phyloP scores from a whole-genome alignment of 2,888 invertebrate genomes.

The Colletes collaris region DNA sequence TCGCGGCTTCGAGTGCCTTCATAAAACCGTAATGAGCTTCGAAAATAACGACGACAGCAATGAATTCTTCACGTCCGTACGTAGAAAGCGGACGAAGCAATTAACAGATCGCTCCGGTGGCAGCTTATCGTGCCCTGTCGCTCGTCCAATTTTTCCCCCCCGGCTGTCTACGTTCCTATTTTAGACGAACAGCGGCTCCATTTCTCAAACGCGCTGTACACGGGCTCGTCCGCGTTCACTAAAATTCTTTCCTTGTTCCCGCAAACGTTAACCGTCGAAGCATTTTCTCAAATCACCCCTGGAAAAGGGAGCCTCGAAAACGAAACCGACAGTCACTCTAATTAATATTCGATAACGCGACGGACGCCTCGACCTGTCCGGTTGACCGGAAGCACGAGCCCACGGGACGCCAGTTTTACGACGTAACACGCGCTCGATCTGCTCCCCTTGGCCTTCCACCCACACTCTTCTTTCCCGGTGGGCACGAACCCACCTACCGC shows the following conservation, averaged over 20 bases:
- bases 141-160: slow-evolving; percentile 29
- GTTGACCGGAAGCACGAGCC: slow-evolving; percentile 51
- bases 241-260: slow-evolving; percentile 49
- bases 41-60: slow-evolving; percentile 28
- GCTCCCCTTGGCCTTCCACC: slow-evolving; percentile 11
- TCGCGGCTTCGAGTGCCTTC: neutral
- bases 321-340: neutral
- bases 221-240: slow-evolving; percentile 30
- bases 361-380: slow-evolving; percentile 18
- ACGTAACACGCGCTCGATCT: slow-evolving; percentile 47
- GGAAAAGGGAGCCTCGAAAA: neutral
- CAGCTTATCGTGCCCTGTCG: slow-evolving; percentile 36
- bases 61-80: neutral
- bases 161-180: slow-evolving; percentile 29
- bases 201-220: slow-evolving; percentile 37
- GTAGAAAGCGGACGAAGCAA: slow-evolving; percentile 23
- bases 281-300: slow-evolving; percentile 31
- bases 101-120: slow-evolving; percentile 38
- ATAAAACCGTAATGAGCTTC: slow-evolving; percentile 5
- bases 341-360: too few species aligned
- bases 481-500: slow-evolving; percentile 58
- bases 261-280: slow-evolving; percentile 35
- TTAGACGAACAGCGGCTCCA: slow-evolving; percentile 28
- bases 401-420: slow-evolving; percentile 51
- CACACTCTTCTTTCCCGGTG: slow-evolving; percentile 45